Base-by-base conservation (phyloP, 2,797 vertebrate genomes). In the Pampus argenteus region DNA sequence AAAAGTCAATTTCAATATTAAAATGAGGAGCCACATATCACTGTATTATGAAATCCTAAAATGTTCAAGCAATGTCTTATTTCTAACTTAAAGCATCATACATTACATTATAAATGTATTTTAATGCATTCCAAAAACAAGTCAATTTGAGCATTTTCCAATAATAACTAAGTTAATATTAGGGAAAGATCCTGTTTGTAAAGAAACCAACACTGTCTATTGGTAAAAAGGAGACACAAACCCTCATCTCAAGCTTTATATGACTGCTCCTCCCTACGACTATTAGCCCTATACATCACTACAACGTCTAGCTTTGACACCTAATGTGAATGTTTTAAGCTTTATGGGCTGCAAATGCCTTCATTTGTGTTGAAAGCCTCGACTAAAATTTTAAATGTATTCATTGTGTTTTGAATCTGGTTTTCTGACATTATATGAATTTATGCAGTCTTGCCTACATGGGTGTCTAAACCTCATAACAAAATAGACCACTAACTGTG, bases 401-500 rank as follows among this genome's bases (percentile, higher is more conserved):
- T 67, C n/a, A 61, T 17, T 44, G 40, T 44, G 17, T 1, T 7
- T 6, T 18, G 17, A 44, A 9, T 66, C 14, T 50, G n/a, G 23
- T 49, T 72, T 13, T 67, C 23, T 45, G 18, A 42, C 36, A 60
- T 62, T 28, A 29, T 11, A 48, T 6, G 15, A 28, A 48, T 34
- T 47, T 60, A 34, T 64, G 72, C 36, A 52, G 34, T 64, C 14
- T 54, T 55, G 25, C 29, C 14, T 22, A 54, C 20, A 69, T 25
- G n/a, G 9, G 20, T 54, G 18, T 34, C 38, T 64, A 47, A 66
- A 78, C 17, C 40, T 44, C 6, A 71, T 20, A 78, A 4, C 55
- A 76, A 60, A 79, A 49, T 62, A 75, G 42, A 36, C 59, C 78
- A 79, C 52, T 52, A 82, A 88, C 57, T 83, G 63, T 75, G 58